Evolutionary conservation across 2,113 vertebrate species (phyloP), one percentile per base, ranked within the genome.

Genomic region (Chlorocebus sabaeus): DNA sequence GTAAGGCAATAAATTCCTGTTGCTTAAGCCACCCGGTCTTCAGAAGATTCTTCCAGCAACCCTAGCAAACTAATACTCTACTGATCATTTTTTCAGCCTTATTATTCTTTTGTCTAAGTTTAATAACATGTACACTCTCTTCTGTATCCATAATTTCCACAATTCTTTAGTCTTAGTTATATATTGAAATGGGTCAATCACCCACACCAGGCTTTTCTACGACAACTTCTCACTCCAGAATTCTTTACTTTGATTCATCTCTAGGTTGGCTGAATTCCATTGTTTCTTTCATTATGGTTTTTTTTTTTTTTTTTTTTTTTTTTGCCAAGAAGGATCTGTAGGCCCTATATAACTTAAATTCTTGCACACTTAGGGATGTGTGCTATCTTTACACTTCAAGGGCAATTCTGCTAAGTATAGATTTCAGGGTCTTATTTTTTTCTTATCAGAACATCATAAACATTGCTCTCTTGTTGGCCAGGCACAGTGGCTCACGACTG

Each of bases 1-100:
- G 10, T 5, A 59, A 22, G 18, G 48, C 13, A 38, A 6, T 4
- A 6, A 1, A 11, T 32, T 25, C 25, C 50, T 20, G 17, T 17
- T 2, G 5, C 50, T 52, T 5, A 11, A 68, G 1, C 12, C n/a
- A 14, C 14, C 8, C 13, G 5, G 16, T 16, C 2, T 13, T n/a
- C 20, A 30, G 27, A 13, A 6, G 8, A 32, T 61, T 27, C 13
- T 52, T 25, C 45, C n/a, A 45, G 64, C 10, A 25, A 40, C 40
- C 61, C 23, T 55, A 8, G 52, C 30, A 38, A 17, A 16, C 30
- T 18, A n/a, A 50, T 4, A 8, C 4, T 13, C 32, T 50, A 13
- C 32, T 9, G 4, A 32, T 20, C 4, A 12, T 27, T 64, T 61
- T 12, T 64, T 38, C 32, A 18, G 17, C 32, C 22, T 45, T 48